Evolutionary conservation across 2,888 invertebrate genomes (phyloP).

Genomic region (Caradrina clavipalpis): DNA sequence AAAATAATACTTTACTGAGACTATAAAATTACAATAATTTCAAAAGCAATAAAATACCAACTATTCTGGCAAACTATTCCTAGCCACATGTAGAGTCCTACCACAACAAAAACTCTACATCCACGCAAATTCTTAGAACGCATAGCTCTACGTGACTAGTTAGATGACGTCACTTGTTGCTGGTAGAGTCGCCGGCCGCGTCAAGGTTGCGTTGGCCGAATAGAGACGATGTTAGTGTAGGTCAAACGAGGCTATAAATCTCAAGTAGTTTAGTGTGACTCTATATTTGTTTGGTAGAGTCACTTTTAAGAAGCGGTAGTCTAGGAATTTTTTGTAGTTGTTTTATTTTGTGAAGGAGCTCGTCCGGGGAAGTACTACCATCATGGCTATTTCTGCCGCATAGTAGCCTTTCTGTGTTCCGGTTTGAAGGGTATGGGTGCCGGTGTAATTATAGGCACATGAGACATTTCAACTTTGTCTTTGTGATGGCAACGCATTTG

Average conservation of each 20-base stretch:
- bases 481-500: too few relatives aligned
- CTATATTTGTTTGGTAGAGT: constrained; percentile 14
- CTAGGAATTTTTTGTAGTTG: too few relatives aligned
- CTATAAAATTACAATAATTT: neutral
- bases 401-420: too few relatives aligned
- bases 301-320: neutral
- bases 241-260: constrained; percentile 48
- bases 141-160: constrained; percentile 55
- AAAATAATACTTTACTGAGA: too few relatives aligned
- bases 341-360: too few relatives aligned
- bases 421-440: too few relatives aligned
- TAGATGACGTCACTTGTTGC: constrained; percentile 59
- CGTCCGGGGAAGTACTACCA: too few relatives aligned
- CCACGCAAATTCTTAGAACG: constrained; percentile 47
- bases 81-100: constrained; percentile 18
- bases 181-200: constrained; percentile 61
- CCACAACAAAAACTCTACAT: constrained; percentile 26
- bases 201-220: constrained; percentile 61
- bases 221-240: constrained; percentile 61
- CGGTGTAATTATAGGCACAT: too few relatives aligned
- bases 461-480: too few relatives aligned
- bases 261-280: constrained; percentile 2
- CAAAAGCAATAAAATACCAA: neutral
- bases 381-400: too few relatives aligned
- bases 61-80: too few relatives aligned